Evolutionary conservation across 2,888 invertebrate genomes (phyloP).

Genomic region (Sinopyrophorus schimmeli): DNA sequence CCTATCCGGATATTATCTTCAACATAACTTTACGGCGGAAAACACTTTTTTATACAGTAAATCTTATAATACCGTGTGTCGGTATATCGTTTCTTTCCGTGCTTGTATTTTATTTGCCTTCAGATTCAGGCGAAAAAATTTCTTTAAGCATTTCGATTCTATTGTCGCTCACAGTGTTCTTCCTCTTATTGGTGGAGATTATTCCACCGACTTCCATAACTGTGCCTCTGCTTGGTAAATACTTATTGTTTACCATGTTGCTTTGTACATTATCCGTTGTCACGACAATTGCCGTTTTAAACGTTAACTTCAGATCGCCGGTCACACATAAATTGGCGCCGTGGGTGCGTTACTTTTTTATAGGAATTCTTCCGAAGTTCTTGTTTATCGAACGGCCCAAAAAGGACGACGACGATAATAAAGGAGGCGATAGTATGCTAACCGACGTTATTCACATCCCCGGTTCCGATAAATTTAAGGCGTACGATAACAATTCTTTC

Average conservation of each 20-base stretch:
- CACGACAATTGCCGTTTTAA: slow-evolving; percentile 90
- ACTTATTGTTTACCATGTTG: slow-evolving; percentile 93
- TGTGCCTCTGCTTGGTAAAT: slow-evolving; percentile 88
- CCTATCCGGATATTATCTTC: slow-evolving; percentile 97
- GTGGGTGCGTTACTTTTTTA: slow-evolving; percentile 83
- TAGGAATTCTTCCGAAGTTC: slow-evolving; percentile 82
- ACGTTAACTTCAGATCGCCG: slow-evolving; percentile 90
- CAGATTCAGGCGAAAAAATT: slow-evolving; percentile 97
- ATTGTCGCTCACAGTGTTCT: slow-evolving; percentile 92
- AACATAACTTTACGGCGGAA: slow-evolving; percentile 93
- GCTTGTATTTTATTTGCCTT: slow-evolving; percentile 95
- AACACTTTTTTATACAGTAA: slow-evolving; percentile 97
- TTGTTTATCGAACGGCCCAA: slow-evolving; percentile 87
- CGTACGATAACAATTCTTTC: slow-evolving; percentile 65
- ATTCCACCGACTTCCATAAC: slow-evolving; percentile 93
- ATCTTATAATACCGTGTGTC: slow-evolving; percentile 95
- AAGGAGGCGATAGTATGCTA: slow-evolving; percentile 59
- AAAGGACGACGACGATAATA: slow-evolving; percentile 69
- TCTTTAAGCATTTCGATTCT: slow-evolving; percentile 94
- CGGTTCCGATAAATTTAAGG: slow-evolving; percentile 66
- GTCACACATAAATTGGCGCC: slow-evolving; percentile 92
- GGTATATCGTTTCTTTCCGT: slow-evolving; percentile 96
- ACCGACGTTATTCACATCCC: slow-evolving; percentile 75
- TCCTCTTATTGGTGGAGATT: slow-evolving; percentile 89
- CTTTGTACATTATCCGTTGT: slow-evolving; percentile 91